Percentiles rank a stretch among this genome's conserved stretches.
phyloP scores from a whole-genome alignment of 2,888 invertebrate species.

The Crocallis elinguaria region DNA sequence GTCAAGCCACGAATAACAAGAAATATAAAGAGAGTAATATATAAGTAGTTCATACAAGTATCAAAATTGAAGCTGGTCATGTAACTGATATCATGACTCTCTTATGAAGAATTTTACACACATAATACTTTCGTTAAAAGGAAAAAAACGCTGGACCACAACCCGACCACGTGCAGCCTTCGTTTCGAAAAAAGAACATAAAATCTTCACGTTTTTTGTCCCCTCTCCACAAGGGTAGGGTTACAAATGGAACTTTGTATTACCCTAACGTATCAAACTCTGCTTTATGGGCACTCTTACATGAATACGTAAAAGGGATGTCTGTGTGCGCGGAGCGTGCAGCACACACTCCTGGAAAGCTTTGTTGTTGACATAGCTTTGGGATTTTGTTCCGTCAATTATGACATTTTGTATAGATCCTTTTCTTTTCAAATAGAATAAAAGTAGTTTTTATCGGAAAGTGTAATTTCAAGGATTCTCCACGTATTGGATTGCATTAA shows the following conservation, averaged over 20 bases:
- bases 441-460: slow-evolving; percentile 7
- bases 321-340: slow-evolving; percentile 53
- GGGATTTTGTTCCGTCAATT: slow-evolving; percentile 40
- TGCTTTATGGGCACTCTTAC: slow-evolving; percentile 20
- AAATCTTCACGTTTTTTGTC: slow-evolving; percentile 70
- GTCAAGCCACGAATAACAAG: too few species aligned
- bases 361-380: slow-evolving; percentile 51
- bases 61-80: slow-evolving; percentile 31
- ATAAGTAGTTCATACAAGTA: slow-evolving; percentile 1
- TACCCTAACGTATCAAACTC: slow-evolving; percentile 51
- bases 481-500: too few species aligned
- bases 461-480: too few species aligned
- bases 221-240: slow-evolving; percentile 73
- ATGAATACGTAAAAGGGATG: slow-evolving; percentile 21
- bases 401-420: slow-evolving; percentile 36
- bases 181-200: slow-evolving; percentile 66
- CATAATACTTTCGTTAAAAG: slow-evolving; percentile 74
- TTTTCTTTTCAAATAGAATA: slow-evolving; percentile 10
- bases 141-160: slow-evolving; percentile 75
- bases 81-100: slow-evolving; percentile 63
- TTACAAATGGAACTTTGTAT: slow-evolving; percentile 79
- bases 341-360: slow-evolving; percentile 55
- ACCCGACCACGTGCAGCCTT: slow-evolving; percentile 80
- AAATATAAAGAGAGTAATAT: too few species aligned
- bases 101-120: slow-evolving; percentile 71